phyloP scores from a whole-genome alignment of 2,888 invertebrate genomes.

The Stenotaenia linearis region DNA sequence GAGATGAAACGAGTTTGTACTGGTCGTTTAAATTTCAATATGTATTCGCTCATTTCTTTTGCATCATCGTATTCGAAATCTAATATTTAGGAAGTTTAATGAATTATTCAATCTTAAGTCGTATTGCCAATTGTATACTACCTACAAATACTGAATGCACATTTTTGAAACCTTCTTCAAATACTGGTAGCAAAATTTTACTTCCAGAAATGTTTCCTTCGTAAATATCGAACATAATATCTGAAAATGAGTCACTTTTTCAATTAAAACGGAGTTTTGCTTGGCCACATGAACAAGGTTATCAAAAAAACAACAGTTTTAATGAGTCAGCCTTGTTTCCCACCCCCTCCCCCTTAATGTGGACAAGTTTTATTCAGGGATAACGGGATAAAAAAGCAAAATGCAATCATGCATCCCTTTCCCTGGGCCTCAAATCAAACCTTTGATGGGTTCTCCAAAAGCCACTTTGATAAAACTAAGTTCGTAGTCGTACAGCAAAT shows the following conservation, averaged over 20 bases:
- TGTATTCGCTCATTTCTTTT: neutral
- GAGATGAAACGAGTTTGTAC: neutral
- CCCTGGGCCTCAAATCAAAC: neutral
- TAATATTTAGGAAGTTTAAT: neutral
- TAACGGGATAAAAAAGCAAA: too few species aligned
- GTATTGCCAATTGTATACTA: neutral
- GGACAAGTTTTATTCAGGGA: too few species aligned
- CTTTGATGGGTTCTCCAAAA: conserved; percentile 27
- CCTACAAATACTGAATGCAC: conserved; percentile 27
- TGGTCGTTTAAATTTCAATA: neutral
- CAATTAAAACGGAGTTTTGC: neutral
- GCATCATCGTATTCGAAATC: neutral
- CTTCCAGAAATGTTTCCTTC: neutral
- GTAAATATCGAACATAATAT: neutral
- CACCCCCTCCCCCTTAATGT: too few species aligned
- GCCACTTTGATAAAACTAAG: neutral
- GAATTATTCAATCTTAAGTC: neutral
- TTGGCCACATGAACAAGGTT: neutral
- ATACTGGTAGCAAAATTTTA: neutral
- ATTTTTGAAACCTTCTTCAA: neutral
- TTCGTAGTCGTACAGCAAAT: neutral
- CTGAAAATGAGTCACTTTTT: neutral
- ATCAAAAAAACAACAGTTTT: too few species aligned
- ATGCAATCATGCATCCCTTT: neutral
- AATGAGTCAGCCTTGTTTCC: too few species aligned